phyloP scores from a whole-genome alignment of 2,797 vertebrate species.

The Leptoclinus maculatus region DNA sequence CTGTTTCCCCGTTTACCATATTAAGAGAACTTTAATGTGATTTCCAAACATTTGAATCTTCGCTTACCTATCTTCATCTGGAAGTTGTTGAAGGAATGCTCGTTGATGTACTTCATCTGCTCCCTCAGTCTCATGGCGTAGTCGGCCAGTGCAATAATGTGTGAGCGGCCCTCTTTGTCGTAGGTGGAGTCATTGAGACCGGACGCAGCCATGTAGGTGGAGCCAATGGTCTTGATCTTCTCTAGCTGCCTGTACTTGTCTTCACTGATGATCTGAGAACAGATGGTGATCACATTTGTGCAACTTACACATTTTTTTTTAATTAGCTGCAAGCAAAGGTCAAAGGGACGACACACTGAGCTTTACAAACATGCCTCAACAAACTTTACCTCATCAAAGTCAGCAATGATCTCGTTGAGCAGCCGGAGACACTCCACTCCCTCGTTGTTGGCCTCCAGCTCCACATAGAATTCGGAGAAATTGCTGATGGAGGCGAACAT shows the following conservation, averaged over 20 bases:
- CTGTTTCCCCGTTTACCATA: not conserved
- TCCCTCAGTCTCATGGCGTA: constrained; percentile 96
- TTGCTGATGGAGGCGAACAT: constrained; percentile 99
- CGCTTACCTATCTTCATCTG: constrained; percentile 96
- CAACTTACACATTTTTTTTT: not conserved
- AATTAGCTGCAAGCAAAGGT: not conserved
- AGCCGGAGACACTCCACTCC: constrained; percentile 94
- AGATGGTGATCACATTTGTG: not conserved
- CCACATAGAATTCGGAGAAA: constrained; percentile 97
- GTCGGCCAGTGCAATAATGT: constrained; percentile 92
- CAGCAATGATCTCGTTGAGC: constrained; percentile 96
- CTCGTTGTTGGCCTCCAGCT: constrained; percentile 97
- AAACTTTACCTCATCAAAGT: constrained; percentile 91
- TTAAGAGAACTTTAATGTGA: not conserved
- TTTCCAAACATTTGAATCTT: not conserved
- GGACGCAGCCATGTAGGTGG: constrained; percentile 96
- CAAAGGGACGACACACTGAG: not conserved
- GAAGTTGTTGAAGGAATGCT: constrained; percentile 99
- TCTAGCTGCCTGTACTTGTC: constrained; percentile 94
- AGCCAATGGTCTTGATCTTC: constrained; percentile 97
- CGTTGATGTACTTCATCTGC: constrained; percentile 98
- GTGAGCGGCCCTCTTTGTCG: constrained; percentile 91
- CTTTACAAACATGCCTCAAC: not conserved
- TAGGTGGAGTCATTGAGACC: constrained; percentile 96
- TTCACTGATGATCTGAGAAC: constrained; percentile 92